Evolutionary conservation across 2,797 vertebrate genomes (phyloP).

Genomic region (Peromyscus attwateri): DNA sequence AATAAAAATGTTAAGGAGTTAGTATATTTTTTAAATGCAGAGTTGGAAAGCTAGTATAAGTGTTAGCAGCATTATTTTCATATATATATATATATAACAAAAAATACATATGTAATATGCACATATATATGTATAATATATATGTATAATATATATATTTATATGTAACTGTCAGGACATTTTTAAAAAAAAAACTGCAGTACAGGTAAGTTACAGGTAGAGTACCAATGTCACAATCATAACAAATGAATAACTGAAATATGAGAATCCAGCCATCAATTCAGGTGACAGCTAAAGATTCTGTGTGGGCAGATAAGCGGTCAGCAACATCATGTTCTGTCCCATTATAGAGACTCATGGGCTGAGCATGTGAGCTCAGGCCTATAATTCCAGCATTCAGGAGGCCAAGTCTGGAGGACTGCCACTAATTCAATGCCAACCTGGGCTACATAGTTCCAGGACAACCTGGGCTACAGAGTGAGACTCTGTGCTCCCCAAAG

Average conservation of each 20-base stretch:
- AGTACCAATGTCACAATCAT: neutral
- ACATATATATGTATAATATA: neutral
- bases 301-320: neutral
- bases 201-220: neutral
- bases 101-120: neutral
- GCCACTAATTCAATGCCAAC: neutral
- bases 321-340: neutral
- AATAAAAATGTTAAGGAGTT: slow-evolving; percentile 10
- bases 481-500: neutral
- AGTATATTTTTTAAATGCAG: neutral
- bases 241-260: neutral
- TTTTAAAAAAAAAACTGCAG: neutral
- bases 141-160: neutral
- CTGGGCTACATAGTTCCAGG: neutral
- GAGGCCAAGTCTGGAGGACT: neutral
- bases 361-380: neutral
- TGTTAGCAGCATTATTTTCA: neutral
- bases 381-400: neutral
- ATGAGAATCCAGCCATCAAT: neutral
- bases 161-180: neutral
- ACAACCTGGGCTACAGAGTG: neutral
- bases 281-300: neutral
- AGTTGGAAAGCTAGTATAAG: neutral
- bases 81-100: neutral
- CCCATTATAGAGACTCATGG: neutral